Evolutionary conservation across 2,113 vertebrate species (phyloP), one percentile per base, ranked within the genome.

Genomic region (Turdus rufiventris): DNA sequence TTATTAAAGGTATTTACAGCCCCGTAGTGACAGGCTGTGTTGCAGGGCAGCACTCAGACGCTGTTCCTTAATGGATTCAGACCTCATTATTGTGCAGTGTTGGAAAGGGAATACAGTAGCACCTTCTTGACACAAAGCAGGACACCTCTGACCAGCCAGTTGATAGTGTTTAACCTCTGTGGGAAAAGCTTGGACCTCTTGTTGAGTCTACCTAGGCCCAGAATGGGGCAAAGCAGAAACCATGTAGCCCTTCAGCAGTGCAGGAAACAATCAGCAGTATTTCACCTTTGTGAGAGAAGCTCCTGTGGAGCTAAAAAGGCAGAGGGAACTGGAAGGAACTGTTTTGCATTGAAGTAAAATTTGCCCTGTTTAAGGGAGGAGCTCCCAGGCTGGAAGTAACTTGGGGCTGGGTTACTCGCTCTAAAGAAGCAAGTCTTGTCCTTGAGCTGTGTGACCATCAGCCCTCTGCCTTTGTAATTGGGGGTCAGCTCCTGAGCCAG

Each of bases 201-300:
- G 75, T 53, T 63, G 62, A 34, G 18, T 48, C 57, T 5, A 2
- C 3, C 9, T 3, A 50, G 31, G 48, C 50, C 87, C 58, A 85
- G 81, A 75, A 57, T 24, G 9, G 36, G 42, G 8, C 4, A 9
- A 82, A 11, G 25, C 58, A 86, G 60, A 47, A 77, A 68, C 25
- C 0, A 0, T 0, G 2, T 31, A 40, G 61, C 40, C 48, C 65
- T 48, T 28, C 31, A 42, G n/a, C 53, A 56, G 25, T 6, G 21
- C 62, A 57, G 66, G 62, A 57, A 76, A 65, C 2, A 12, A 60
- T 34, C 73, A 26, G 71, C 40, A 38, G 12, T 7, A 21, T 13
- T 50, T 72, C 75, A 63, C 42, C 50, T 68, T 38, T 26, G n/a
- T 17, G 18, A 62, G 42, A 70, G 67, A 70, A 80, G 31, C 20